phyloP scores from a whole-genome alignment of 2,797 vertebrate species.

The Anguilla pacifica region DNA sequence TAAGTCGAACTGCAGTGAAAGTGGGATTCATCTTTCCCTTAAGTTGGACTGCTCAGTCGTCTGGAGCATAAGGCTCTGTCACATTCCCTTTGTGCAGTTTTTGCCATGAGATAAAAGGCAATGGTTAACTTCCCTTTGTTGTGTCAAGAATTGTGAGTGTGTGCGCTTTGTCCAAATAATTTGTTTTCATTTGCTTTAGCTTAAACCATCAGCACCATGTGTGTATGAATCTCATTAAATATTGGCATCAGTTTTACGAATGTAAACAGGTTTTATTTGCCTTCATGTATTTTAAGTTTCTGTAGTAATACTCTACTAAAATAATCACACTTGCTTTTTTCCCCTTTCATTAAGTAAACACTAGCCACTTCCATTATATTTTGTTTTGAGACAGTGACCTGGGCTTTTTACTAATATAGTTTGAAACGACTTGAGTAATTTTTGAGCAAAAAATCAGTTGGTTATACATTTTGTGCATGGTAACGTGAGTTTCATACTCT shows the following conservation, averaged over 20 bases:
- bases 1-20: constrained; percentile 24
- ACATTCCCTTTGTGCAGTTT: background rate
- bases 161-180: constrained; percentile 40
- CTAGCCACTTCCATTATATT: background rate
- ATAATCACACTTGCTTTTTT: background rate
- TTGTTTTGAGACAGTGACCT: background rate
- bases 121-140: background rate
- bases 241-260: background rate
- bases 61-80: background rate
- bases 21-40: constrained; percentile 32
- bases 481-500: background rate
- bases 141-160: constrained; percentile 38
- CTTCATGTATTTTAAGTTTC: background rate
- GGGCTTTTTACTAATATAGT: background rate
- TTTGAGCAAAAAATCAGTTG: background rate
- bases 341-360: background rate
- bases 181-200: background rate
- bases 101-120: background rate
- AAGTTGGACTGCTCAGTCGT: constrained; percentile 39
- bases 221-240: background rate
- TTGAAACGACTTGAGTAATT: background rate
- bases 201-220: background rate
- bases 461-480: background rate
- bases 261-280: background rate
- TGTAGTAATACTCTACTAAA: background rate